Percentiles rank a stretch among this genome's conserved stretches.
These are phyloP conservation scores for Desmodus rotundus DNA, from an alignment of 2,113 vertebrate genomes.

Conservation along the genomic window DNA sequence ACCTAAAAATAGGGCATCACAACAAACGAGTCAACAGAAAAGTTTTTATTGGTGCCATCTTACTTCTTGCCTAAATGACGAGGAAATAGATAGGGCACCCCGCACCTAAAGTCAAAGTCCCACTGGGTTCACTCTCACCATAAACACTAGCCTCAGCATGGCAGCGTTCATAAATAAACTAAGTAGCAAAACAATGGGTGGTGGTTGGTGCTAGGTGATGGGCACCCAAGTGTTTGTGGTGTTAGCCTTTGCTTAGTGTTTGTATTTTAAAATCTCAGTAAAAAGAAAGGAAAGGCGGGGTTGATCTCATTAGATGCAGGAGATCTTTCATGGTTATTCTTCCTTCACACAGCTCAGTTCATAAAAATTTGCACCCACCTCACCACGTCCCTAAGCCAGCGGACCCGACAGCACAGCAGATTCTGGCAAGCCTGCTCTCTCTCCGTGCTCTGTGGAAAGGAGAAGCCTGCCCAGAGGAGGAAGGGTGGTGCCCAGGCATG, in stretches of 20 bases:
- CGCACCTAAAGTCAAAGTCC: not conserved
- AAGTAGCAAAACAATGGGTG: not conserved
- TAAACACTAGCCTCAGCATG: not conserved
- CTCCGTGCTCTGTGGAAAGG: not conserved
- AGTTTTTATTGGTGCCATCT: not conserved
- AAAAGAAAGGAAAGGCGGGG: not conserved
- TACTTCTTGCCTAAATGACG: constrained; percentile 15
- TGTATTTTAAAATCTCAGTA: not conserved
- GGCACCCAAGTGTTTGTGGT: not conserved
- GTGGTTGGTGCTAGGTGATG: not conserved
- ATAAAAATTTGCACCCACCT: not conserved
- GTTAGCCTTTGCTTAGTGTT: not conserved
- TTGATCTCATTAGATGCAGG: not conserved
- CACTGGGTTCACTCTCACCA: too few species aligned
- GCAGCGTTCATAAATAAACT: constrained; percentile 4
- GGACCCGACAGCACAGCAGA: not conserved
- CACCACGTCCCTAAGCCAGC: not conserved
- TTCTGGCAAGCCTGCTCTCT: not conserved
- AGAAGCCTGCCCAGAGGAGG: not conserved
- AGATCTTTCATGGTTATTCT: not conserved
- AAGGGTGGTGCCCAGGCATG: not conserved
- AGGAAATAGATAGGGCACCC: not conserved
- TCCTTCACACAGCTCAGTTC: not conserved
- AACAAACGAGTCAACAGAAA: constrained; percentile 30
- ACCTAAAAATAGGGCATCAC: not conserved